Base-by-base conservation (phyloP, 2,113 vertebrate genomes). In the Engystomops pustulosus region DNA sequence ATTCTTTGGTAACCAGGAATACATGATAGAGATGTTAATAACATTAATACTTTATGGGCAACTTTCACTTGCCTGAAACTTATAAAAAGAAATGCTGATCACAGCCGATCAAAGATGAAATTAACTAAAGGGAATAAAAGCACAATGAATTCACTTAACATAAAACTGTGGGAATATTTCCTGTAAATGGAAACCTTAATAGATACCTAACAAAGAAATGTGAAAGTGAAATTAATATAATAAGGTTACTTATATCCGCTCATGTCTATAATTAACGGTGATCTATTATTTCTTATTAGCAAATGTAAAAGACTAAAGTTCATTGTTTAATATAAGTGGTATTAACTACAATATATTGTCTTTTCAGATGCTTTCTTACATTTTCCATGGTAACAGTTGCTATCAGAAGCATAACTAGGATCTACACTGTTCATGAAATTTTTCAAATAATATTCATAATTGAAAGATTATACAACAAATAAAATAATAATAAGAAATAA, bases 21-120 rank as follows among this genome's bases (percentile, higher is more conserved):
- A 80, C 58, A 67, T 80, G 41, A 68, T 51, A 18, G 45, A 81
- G 62, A 81, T 69, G 30, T 81, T 69, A 81, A 51, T 80, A 69
- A 36, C 79, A 69, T 69, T 34, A 69, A 81, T 70, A 51, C 51
- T 69, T 81, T 53, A 81, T 51, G 25, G 30, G 7, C 38, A 67
- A 15, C 65, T 53, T 80, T 81, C 18, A 53, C 18, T 47, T 10
- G 27, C 25, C 25, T 38, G 45, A 34, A 53, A 32, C 70, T 51
- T 80, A 14, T 49, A 12, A 69, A 47, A 80, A n/a, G n/a, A n/a
- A 81, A 70, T 49, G 45, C 45, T 81, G 44, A 80, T 30, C 62
- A 69, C 34, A 65, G 17, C 68, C 18, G 44, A 80, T 65, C 25
- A 80, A 80, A 62, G 58, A 76, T 67, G 15, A 79, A 67, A 45